Evolutionary conservation across 2,797 vertebrate species (phyloP).

Genomic region (Nyctalus aviator): DNA sequence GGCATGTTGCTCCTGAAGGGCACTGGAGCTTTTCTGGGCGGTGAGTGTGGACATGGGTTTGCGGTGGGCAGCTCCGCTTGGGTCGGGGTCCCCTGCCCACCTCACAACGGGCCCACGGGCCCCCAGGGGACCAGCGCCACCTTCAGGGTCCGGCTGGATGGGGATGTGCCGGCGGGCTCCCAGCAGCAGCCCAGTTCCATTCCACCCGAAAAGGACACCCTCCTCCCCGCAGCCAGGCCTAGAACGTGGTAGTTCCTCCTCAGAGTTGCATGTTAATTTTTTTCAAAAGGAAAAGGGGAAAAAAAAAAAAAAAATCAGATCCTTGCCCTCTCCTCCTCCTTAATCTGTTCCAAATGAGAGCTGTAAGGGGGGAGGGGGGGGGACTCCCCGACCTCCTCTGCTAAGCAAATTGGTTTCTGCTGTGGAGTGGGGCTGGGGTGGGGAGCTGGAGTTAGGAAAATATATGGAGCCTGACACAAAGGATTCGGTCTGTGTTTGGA

Average conservation of each 20-base stretch:
- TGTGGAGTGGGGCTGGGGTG: constrained; percentile 40
- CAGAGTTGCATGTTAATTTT: constrained; percentile 68
- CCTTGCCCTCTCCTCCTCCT: constrained; percentile 38
- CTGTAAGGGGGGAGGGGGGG: constrained; percentile 71
- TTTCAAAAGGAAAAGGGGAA: neutral
- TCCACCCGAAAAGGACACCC: constrained; percentile 31
- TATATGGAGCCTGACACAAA: constrained; percentile 71
- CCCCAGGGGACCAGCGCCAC: neutral
- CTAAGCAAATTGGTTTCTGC: constrained; percentile 83
- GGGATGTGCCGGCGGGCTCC: neutral
- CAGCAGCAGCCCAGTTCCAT: neutral
- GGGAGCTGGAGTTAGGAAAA: constrained; percentile 75
- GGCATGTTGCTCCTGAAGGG: neutral
- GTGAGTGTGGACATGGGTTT: neutral
- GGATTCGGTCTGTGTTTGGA: constrained; percentile 72
- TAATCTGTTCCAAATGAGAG: constrained; percentile 88
- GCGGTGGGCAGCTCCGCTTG: neutral
- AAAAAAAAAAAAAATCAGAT: neutral
- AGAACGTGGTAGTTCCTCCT: constrained; percentile 72
- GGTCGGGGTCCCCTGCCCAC: neutral
- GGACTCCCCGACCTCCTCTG: constrained; percentile 54
- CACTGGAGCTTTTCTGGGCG: neutral
- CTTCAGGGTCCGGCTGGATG: neutral
- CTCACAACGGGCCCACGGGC: neutral
- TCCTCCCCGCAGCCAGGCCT: constrained; percentile 50